These are phyloP conservation scores for Dusona sp. DNA, from an alignment of 2,888 invertebrate genomes.

Conservation along the genomic window DNA sequence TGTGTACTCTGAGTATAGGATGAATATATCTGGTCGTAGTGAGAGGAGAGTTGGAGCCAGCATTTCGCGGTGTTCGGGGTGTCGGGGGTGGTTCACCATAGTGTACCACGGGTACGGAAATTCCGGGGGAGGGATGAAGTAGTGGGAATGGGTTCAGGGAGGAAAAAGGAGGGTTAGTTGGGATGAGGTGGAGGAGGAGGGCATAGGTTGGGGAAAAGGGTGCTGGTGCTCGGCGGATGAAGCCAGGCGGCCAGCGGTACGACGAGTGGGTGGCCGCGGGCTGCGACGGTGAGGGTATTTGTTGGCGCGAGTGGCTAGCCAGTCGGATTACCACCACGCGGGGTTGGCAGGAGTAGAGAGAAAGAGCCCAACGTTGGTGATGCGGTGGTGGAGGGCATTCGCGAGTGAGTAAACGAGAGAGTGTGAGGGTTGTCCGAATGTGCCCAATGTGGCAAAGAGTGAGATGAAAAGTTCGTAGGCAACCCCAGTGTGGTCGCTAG, in stretches of 20 bases:
- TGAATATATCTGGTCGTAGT: constrained; percentile 51
- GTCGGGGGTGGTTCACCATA: constrained; percentile 84
- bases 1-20: constrained; percentile 44
- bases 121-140: constrained; percentile 31
- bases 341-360: constrained; percentile 72
- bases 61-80: constrained; percentile 83
- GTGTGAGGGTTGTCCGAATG: constrained; percentile 23
- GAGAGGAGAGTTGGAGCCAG: constrained; percentile 73
- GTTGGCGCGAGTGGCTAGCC: constrained; percentile 85
- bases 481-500: constrained; percentile 42
- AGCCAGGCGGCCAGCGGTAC: constrained; percentile 68
- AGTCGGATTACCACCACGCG: constrained; percentile 83
- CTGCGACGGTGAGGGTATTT: constrained; percentile 83
- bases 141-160: constrained; percentile 47
- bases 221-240: constrained; percentile 63
- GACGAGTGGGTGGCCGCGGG: constrained; percentile 77
- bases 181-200: constrained; percentile 42
- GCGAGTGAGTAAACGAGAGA: constrained; percentile 56
- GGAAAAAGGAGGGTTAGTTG: constrained; percentile 56
- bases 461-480: constrained; percentile 54
- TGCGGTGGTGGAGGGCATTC: constrained; percentile 51
- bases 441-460: constrained; percentile 53
- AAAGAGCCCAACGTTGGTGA: constrained; percentile 45
- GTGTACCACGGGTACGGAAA: constrained; percentile 79
- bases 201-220: constrained; percentile 51